Base-by-base conservation (phyloP, 2,113 vertebrate species). In the Hemicordylus capensis region DNA sequence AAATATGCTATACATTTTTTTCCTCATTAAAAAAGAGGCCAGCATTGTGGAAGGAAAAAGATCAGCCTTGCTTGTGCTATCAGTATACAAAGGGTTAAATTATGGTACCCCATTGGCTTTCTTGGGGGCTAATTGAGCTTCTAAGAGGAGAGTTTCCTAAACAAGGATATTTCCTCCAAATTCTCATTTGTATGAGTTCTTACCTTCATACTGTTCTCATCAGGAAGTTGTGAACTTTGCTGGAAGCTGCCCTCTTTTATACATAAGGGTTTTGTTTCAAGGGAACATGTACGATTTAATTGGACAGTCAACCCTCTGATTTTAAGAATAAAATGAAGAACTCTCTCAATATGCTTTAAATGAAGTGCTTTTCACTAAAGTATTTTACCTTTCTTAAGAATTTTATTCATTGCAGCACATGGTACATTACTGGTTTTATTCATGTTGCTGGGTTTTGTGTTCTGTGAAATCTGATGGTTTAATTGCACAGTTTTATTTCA, bases 151-250 rank as follows among this genome's bases (percentile, higher is more conserved):
- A 61, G 76, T 39, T 72, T 85, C n/a, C 51, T 4, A 10, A 56
- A 84, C 51, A 37, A 87, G 20, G 2, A 8, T 66, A 5, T 80
- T 82, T 54, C 14, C 64, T 17, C 6, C 34, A 26, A 85, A 87
- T 84, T 42, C 48, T 80, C 58, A 80, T 69, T 86, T 86, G 10
- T 44, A 84, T 3, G 6, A 56, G 12, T 69, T 70, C 58, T 56
- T 85, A 28, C 31, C 20, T 85, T 85, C 46, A 81, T 83, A 66
- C 37, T 26, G 2, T 42, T 81, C 73, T 84, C 17, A 80, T 86
- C 80, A 84, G 63, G 46, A 84, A 61, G 24, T 28, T 46, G 54
- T 76, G 67, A 72, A 80, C 31, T 85, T 82, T 85, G 74, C 56
- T 84, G 12, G 73, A 75, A 81, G 19, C 34, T 86, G 8, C 46